Evolutionary conservation across 1,140 invertebrate species (phyloP).

Genomic region (Drepana arcuata): DNA sequence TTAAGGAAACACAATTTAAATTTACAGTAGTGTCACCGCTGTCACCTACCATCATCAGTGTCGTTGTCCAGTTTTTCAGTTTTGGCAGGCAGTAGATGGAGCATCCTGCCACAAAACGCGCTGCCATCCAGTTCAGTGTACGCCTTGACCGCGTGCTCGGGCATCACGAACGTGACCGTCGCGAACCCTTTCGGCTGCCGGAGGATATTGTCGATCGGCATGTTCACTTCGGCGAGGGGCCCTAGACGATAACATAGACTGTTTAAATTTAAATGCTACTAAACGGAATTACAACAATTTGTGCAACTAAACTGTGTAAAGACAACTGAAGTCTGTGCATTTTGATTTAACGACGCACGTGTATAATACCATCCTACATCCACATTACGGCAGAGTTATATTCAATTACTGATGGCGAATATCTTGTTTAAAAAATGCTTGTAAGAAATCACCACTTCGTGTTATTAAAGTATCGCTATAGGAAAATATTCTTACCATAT

Average conservation of each 20-base stretch:
- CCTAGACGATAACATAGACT: slow-evolving; percentile 70
- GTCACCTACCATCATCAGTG: slow-evolving; percentile 66
- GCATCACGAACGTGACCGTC: slow-evolving; percentile 93
- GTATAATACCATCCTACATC: no score
- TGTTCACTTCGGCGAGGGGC: slow-evolving; percentile 87
- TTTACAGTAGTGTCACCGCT: no score
- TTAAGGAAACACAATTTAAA: no score
- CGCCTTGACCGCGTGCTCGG: slow-evolving; percentile 94
- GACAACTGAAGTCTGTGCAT: no score
- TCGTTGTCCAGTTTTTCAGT: slow-evolving; percentile 75
- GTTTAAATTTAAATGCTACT: slow-evolving; percentile 1
- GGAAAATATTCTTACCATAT: slow-evolving; percentile 88
- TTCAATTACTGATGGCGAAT: no score
- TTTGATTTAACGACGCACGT: no score
- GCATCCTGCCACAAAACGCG: slow-evolving; percentile 90
- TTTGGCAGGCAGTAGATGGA: slow-evolving; percentile 94
- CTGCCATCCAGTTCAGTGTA: slow-evolving; percentile 91
- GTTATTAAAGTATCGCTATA: no score
- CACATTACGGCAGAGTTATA: no score
- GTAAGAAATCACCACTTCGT: no score
- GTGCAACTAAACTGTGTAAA: no score
- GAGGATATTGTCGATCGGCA: slow-evolving; percentile 90
- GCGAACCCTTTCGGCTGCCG: slow-evolving; percentile 96
- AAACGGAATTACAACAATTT: background rate
- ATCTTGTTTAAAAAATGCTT: no score